Percentiles rank a stretch among this genome's conserved stretches.
These are phyloP conservation scores for Acanthurus tractus DNA, from an alignment of 2,797 vertebrate genomes.

Conservation along the genomic window DNA sequence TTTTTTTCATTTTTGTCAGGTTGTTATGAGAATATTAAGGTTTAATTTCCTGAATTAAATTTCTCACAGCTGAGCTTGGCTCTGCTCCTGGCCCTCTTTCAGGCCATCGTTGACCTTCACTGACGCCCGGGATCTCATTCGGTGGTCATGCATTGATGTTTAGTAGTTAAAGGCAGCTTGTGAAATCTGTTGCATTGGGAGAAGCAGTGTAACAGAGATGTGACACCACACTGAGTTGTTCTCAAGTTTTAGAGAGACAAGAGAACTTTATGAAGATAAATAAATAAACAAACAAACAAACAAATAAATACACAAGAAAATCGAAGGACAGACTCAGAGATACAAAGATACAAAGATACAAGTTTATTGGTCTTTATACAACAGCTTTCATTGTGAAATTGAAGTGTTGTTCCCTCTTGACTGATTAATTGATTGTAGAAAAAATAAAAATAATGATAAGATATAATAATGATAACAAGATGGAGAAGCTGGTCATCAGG, in stretches of 20 bases:
- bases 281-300: background rate
- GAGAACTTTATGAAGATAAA: conserved; percentile 11
- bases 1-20: background rate
- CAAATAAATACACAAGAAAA: background rate
- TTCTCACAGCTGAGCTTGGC: conserved; percentile 14
- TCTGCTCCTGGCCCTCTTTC: conserved; percentile 1
- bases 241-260: conserved; percentile 17
- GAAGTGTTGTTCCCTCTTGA: no score
- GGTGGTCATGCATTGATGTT: conserved; percentile 18
- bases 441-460: no score
- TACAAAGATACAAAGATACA: no score
- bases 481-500: no score
- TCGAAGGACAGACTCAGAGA: conserved; percentile 1
- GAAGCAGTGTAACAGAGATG: conserved; percentile 9
- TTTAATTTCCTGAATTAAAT: conserved; percentile 32
- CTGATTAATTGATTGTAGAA: no score
- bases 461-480: no score
- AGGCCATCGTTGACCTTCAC: conserved; percentile 15
- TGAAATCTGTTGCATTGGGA: background rate
- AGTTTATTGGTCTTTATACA: no score
- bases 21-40: background rate
- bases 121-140: background rate
- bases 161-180: conserved; percentile 8
- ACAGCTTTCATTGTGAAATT: no score
- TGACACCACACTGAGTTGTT: conserved; percentile 13